Percentiles rank a stretch among this genome's conserved stretches.
These are phyloP conservation scores for Rhegmatorhina hoffmannsi DNA, from an alignment of 2,113 vertebrate genomes.

Conservation along the genomic window DNA sequence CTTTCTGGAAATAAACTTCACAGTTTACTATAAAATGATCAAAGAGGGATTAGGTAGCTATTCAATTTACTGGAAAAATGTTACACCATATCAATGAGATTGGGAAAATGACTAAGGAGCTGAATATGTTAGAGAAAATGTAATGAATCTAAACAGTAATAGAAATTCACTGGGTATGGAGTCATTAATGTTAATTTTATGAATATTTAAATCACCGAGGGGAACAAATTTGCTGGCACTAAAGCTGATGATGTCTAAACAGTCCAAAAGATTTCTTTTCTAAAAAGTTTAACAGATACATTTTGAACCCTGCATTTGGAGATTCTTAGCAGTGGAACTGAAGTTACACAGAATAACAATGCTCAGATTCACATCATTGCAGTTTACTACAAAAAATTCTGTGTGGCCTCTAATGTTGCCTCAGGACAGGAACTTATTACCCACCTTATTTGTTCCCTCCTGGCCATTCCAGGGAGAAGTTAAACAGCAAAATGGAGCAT, in stretches of 20 bases:
- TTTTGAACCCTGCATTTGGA: neutral
- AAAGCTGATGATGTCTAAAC: constrained; percentile 47
- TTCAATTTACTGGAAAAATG: constrained; percentile 65
- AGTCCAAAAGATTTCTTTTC: constrained; percentile 33
- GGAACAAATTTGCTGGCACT: constrained; percentile 56
- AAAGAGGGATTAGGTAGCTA: constrained; percentile 72
- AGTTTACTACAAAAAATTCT: neutral
- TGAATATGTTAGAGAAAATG: neutral
- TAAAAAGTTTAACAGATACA: neutral
- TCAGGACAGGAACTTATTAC: neutral
- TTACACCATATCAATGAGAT: constrained; percentile 44
- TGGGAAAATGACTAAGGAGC: constrained; percentile 43
- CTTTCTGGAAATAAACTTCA: constrained; percentile 69
- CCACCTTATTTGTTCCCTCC: neutral
- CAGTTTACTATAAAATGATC: constrained; percentile 70
- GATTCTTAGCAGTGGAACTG: neutral
- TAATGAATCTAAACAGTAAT: constrained; percentile 56
- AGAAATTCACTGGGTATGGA: constrained; percentile 47
- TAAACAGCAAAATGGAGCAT: rapidly evolving
- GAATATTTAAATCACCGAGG: constrained; percentile 53
- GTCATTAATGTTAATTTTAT: constrained; percentile 61
- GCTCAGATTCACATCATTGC: rapidly evolving
- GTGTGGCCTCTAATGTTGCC: rapidly evolving
- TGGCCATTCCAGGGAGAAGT: neutral
- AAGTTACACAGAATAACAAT: neutral